Percentiles rank a stretch among this genome's conserved stretches.
phyloP scores from a whole-genome alignment of 2,888 invertebrate genomes.

The Eumacrocentrus americanus region DNA sequence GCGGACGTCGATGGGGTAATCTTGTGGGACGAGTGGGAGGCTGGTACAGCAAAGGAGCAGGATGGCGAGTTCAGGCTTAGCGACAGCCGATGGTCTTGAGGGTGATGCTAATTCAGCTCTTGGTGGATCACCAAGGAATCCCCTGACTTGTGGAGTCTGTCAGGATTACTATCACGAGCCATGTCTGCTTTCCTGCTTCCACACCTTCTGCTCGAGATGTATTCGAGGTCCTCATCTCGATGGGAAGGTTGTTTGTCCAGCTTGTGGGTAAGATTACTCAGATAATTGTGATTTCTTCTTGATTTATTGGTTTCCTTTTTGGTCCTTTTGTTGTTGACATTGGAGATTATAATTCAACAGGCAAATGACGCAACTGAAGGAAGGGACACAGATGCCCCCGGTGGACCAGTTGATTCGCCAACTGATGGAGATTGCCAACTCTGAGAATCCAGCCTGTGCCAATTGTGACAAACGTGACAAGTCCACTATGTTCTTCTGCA shows the following conservation, averaged over 20 bases:
- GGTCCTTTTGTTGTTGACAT: slow-evolving; percentile 1
- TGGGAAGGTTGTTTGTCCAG: slow-evolving; percentile 69
- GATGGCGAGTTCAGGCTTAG: slow-evolving; percentile 56
- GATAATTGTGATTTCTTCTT: neutral
- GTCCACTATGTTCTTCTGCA: slow-evolving; percentile 78
- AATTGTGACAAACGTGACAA: slow-evolving; percentile 77
- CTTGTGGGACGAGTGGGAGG: neutral
- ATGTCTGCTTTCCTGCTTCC: slow-evolving; percentile 72
- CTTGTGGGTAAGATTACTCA: slow-evolving; percentile 67
- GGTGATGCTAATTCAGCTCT: slow-evolving; percentile 46
- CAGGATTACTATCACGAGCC: slow-evolving; percentile 74
- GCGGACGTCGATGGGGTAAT: neutral
- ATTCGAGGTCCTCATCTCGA: slow-evolving; percentile 69
- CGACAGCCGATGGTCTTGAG: slow-evolving; percentile 47
- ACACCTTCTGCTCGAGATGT: slow-evolving; percentile 74
- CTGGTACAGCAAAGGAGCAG: slow-evolving; percentile 18
- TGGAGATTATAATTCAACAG: slow-evolving; percentile 52
- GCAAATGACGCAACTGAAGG: slow-evolving; percentile 69
- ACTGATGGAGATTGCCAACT: slow-evolving; percentile 73
- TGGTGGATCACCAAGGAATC: slow-evolving; percentile 62
- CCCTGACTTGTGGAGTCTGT: slow-evolving; percentile 71
- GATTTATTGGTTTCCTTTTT: neutral
- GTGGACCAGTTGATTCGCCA: slow-evolving; percentile 73
- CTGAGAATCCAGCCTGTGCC: slow-evolving; percentile 76
- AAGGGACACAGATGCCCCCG: slow-evolving; percentile 68